Conservation (phyloP, 2,888 invertebrate genomes). For the Crossocerus cetratus region DNA sequence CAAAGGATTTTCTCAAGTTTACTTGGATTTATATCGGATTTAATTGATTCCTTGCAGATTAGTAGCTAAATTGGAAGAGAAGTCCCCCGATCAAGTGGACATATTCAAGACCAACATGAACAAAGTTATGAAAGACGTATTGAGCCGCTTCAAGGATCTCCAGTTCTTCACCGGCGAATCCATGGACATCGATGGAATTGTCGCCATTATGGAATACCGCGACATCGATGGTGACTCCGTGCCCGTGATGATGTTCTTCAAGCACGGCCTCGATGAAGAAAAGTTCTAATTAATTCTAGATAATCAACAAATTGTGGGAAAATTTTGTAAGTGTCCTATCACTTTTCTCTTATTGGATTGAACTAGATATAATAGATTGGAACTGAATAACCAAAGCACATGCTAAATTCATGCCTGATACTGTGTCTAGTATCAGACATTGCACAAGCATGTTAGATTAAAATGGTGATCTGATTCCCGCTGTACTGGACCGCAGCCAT, state of each 20-base stretch:
- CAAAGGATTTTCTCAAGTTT: not conserved
- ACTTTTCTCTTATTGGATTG: conserved; percentile 25
- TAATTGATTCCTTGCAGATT: conserved; percentile 75
- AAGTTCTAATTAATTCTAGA: conserved; percentile 86
- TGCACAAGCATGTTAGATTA: conserved; percentile 70
- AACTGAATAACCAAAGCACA: conserved; percentile 36
- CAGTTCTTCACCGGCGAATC: conserved; percentile 96
- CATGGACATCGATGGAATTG: conserved; percentile 95
- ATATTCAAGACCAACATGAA: conserved; percentile 94
- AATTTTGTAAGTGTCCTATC: conserved; percentile 2
- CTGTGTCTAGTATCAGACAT: conserved; percentile 54
- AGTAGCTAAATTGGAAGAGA: conserved; percentile 89
- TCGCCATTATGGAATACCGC: conserved; percentile 95
- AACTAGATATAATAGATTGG: no score
- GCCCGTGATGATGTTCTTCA: conserved; percentile 96
- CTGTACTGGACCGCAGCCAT: conserved; percentile 41
- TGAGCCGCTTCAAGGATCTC: conserved; percentile 93
- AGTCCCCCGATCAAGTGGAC: conserved; percentile 89
- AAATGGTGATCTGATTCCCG: conserved; percentile 65
- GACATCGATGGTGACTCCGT: conserved; percentile 89
- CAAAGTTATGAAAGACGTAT: conserved; percentile 94
- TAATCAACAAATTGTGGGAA: conserved; percentile 70
- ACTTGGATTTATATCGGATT: not conserved
- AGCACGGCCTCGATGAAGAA: conserved; percentile 96
- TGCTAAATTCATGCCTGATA: conserved; percentile 61